Base-by-base conservation (phyloP, 2,888 invertebrate species). In the Polyploca ridens region DNA sequence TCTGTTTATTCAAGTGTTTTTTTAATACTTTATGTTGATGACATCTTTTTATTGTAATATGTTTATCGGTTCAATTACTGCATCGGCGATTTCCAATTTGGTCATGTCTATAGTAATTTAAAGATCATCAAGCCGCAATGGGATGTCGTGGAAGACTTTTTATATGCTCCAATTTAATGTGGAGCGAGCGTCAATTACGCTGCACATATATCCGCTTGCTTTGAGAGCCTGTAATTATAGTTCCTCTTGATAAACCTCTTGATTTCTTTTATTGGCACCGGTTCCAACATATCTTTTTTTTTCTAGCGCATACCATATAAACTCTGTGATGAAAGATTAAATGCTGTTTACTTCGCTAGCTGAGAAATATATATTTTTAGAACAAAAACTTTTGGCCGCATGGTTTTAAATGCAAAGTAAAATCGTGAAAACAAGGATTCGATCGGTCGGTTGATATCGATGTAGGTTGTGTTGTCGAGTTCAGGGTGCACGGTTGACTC, bases 401-500 rank as follows among this genome's bases (percentile, higher is more conserved):
- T 13, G 1, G 65, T 62, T 62, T 35, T 62, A 67, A 64, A 16
- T 38, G 64, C 63, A 70, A 70, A 74, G 66, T 70, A 65, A 72
- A 70, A 78, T 81, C 64, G 59, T 62, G 73, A 79, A 46, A n/a
- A 82, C 79, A 88, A 88, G 84, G 86, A 84, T 82, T 84, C 75
- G 79, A 77, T 78, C 79, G 35, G 64, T 70, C 79, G 35, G 64
- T 70, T 70, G 73, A 78, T 90, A 88, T 86, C 85, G 77, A 84
- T 82, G 82, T 86, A 84, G 86, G 89, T 82, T 85, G 84, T 85
- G 61, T 85, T 78, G 86, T 77, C 63, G 85, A 85, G 89, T 86
- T 85, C 88, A 87, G 89, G 90, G 89, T 88, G 88, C 93, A 93
- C 90, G 93, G 86, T 69, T 79, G 81, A 72, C 70, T 82, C 89